These are phyloP conservation scores for Lepidochrysops patricia DNA, from an alignment of 2,888 invertebrate genomes.

Conservation along the genomic window DNA sequence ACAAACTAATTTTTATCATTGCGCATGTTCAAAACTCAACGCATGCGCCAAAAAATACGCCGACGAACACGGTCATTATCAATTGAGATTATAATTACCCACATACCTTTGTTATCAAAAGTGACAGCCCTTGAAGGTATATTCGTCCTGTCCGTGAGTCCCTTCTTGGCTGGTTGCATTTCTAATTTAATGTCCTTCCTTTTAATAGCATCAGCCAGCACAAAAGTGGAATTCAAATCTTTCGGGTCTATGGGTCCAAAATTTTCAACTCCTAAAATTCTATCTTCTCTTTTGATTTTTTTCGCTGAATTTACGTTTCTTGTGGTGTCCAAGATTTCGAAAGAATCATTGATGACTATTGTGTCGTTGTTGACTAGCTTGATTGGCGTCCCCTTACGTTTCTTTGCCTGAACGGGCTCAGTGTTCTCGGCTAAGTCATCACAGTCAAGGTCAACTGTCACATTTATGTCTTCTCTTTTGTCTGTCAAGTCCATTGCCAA, in stretches of 20 bases:
- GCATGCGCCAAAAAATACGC: too few relatives aligned
- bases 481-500: conserved; percentile 27
- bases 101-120: conserved; percentile 48
- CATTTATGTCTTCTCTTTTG: conserved; percentile 31
- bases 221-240: conserved; percentile 63
- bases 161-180: conserved; percentile 37
- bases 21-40: too few relatives aligned
- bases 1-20: too few relatives aligned
- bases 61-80: too few relatives aligned
- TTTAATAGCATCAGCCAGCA: conserved; percentile 51
- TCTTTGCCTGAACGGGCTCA: conserved; percentile 37
- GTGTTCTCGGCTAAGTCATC: conserved; percentile 51
- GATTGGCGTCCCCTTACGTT: conserved; percentile 60
- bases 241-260: conserved; percentile 42
- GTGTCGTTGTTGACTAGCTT: conserved; percentile 55
- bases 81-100: too few relatives aligned
- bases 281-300: conserved; percentile 46
- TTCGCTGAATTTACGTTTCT: conserved; percentile 50
- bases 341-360: conserved; percentile 59
- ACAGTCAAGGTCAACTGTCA: conserved; percentile 46
- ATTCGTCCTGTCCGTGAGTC: conserved; percentile 53
- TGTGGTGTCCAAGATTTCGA: conserved; percentile 47
- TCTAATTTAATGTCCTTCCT: conserved; percentile 35
- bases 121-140: conserved; percentile 40
- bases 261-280: conserved; percentile 40